Percentiles rank a stretch among this genome's conserved stretches.
phyloP scores from a whole-genome alignment of 2,113 vertebrate species.

The Jaculus jaculus region DNA sequence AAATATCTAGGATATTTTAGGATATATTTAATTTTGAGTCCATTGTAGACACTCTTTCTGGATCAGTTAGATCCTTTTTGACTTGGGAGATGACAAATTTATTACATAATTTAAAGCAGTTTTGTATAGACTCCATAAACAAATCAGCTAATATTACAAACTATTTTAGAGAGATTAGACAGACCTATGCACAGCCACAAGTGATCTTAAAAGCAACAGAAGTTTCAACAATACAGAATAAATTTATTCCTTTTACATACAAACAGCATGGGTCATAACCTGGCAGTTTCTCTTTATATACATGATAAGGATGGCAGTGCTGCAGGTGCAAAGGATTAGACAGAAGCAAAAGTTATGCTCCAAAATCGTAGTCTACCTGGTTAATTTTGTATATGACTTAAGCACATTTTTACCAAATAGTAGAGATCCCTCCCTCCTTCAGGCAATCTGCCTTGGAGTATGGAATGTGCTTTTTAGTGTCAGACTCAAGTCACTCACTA shows the following conservation, averaged over 20 bases:
- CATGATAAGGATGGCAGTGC: background rate
- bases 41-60: background rate
- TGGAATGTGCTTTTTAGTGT: conserved; percentile 52
- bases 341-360: background rate
- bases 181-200: background rate
- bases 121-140: background rate
- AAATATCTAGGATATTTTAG: background rate
- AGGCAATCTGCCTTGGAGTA: conserved; percentile 16
- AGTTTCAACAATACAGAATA: background rate
- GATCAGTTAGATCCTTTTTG: background rate
- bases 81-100: conserved; percentile 21
- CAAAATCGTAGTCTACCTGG: background rate
- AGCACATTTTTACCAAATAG: conserved; percentile 19
- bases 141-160: conserved; percentile 29
- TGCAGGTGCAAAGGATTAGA: conserved; percentile 48
- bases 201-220: background rate
- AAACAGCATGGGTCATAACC: background rate
- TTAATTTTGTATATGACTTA: background rate
- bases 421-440: conserved; percentile 17
- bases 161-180: conserved; percentile 7
- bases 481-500: conserved; percentile 63
- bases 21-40: conserved; percentile 1
- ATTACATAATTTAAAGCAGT: conserved; percentile 17
- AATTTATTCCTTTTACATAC: background rate
- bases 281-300: background rate